phyloP scores from a whole-genome alignment of 1,140 invertebrate genomes.

The Drosophila novamexicana region DNA sequence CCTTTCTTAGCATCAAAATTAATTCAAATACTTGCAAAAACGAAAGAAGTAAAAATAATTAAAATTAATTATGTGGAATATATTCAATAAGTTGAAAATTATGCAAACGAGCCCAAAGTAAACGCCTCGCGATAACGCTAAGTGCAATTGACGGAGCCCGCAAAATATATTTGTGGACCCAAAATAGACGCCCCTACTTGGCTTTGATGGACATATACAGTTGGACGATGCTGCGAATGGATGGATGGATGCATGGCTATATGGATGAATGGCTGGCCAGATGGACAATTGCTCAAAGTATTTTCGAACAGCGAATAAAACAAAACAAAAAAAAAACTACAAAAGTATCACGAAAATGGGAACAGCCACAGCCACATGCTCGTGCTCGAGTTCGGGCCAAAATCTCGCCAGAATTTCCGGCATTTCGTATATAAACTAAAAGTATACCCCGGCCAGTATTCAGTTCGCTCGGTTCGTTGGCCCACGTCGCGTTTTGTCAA shows the following conservation, averaged over 20 bases:
- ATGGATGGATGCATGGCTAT: conserved; percentile 19
- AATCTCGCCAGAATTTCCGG: conserved; percentile 74
- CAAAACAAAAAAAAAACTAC: conserved; percentile 20
- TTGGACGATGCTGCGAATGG: conserved; percentile 7
- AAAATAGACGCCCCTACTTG: conserved; percentile 70
- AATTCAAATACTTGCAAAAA: conserved; percentile 64
- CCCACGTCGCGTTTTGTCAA: conserved; percentile 42
- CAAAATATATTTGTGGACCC: conserved; percentile 58
- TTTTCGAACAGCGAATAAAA: conserved; percentile 33
- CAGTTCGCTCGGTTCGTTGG: conserved; percentile 52
- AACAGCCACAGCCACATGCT: conserved; percentile 48
- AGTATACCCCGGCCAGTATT: conserved; percentile 46
- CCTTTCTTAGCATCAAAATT: conserved; percentile 65
- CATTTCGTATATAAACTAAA: conserved; percentile 77
- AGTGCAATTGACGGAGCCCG: conserved; percentile 62
- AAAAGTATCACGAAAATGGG: conserved; percentile 50
- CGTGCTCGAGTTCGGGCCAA: conserved; percentile 41
- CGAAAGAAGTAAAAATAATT: conserved; percentile 63
- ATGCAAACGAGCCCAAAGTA: conserved; percentile 78
- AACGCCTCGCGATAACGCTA: conserved; percentile 71
- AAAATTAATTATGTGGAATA: conserved; percentile 82
- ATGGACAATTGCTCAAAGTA: conserved; percentile 45
- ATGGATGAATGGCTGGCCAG: conserved; percentile 12
- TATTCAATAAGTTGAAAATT: conserved; percentile 82
- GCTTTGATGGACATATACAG: conserved; percentile 59